These are phyloP conservation scores for Siniperca obscura DNA, from an alignment of 2,797 vertebrate species.

Conservation along the genomic window DNA sequence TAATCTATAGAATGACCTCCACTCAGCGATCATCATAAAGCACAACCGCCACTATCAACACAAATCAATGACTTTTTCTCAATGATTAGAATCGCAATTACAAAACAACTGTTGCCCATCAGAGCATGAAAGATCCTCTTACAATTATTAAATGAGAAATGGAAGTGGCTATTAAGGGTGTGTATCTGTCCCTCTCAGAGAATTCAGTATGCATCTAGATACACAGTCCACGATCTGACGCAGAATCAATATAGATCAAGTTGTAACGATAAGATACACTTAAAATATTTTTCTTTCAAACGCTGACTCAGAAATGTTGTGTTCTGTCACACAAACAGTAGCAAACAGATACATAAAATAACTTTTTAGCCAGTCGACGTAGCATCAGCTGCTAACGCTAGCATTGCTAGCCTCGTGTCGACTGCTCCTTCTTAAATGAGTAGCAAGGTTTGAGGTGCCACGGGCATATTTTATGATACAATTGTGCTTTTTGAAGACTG, in stretches of 20 bases:
- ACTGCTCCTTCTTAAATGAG: neutral
- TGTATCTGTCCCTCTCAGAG: neutral
- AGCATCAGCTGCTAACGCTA: neutral
- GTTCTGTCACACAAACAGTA: neutral
- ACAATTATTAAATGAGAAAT: neutral
- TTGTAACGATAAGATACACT: neutral
- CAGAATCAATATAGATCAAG: neutral
- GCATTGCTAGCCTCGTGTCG: no score
- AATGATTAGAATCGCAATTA: neutral
- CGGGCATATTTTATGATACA: neutral
- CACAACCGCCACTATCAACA: neutral
- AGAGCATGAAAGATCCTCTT: neutral
- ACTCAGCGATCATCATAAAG: neutral
- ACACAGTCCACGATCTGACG: neutral
- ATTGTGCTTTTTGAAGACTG: no score
- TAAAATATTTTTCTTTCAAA: neutral
- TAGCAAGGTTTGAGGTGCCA: neutral
- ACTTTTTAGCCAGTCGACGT: neutral
- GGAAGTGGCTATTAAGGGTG: neutral
- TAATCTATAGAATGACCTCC: slow-evolving; percentile 11
- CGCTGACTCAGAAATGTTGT: neutral
- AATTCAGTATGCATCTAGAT: neutral
- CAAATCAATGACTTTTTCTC: neutral
- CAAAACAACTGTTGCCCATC: neutral
- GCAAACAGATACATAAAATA: neutral